These are phyloP conservation scores for Caenorhabditis briggsae DNA, from an alignment of 1,140 invertebrate species.

Conservation along the genomic window DNA sequence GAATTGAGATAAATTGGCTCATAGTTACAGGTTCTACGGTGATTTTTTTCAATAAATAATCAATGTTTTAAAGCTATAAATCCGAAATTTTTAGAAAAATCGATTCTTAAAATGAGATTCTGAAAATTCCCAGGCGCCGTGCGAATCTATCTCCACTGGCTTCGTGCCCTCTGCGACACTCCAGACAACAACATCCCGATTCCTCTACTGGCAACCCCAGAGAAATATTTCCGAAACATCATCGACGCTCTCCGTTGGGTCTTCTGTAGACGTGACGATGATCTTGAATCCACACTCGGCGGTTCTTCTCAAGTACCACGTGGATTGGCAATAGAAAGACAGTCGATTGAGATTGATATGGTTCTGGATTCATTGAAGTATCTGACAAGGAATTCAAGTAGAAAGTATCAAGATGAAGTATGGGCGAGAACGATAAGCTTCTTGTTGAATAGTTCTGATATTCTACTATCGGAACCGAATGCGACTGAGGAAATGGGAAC, in stretches of 20 bases:
- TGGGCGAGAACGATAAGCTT: constrained; percentile 65
- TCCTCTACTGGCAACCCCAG: constrained; percentile 63
- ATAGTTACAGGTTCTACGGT: too few relatives aligned
- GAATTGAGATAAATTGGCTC: too few relatives aligned
- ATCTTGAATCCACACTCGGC: neutral
- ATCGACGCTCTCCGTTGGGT: constrained; percentile 66
- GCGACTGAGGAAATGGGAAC: constrained; percentile 60
- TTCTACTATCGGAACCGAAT: constrained; percentile 60
- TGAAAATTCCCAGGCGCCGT: constrained; percentile 32
- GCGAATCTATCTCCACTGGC: constrained; percentile 64
- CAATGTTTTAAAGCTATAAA: too few relatives aligned
- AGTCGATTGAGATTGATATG: constrained; percentile 61
- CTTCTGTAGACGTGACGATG: constrained; percentile 55
- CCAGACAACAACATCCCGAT: constrained; percentile 60
- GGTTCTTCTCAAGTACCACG: constrained; percentile 21
- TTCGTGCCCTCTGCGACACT: constrained; percentile 59
- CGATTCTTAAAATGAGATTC: too few relatives aligned
- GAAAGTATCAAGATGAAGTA: constrained; percentile 68
- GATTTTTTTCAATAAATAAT: too few relatives aligned
- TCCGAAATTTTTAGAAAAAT: too few relatives aligned
- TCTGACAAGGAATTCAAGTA: constrained; percentile 54
- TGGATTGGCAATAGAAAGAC: constrained; percentile 57
- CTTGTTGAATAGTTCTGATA: constrained; percentile 63
- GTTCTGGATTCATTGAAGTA: constrained; percentile 58
- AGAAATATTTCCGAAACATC: constrained; percentile 67